Percentiles rank a stretch among this genome's conserved stretches.
phyloP scores from a whole-genome alignment of 2,888 invertebrate species.

The Cephus runcator region DNA sequence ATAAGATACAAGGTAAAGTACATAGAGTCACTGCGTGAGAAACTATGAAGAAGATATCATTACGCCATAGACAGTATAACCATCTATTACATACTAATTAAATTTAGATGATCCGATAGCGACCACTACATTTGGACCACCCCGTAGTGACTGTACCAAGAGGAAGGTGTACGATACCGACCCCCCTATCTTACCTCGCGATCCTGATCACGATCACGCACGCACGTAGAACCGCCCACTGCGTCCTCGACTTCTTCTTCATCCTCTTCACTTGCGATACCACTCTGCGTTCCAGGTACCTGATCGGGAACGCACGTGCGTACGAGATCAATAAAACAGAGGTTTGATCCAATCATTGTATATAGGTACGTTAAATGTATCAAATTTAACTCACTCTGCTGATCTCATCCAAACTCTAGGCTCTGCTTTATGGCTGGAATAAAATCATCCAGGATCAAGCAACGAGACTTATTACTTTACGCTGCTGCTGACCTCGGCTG shows the following conservation, averaged over 20 bases:
- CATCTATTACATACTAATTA: slow-evolving; percentile 8
- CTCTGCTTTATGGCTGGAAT: not conserved
- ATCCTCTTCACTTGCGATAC: slow-evolving; percentile 21
- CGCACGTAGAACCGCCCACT: slow-evolving; percentile 58
- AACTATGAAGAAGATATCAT: not conserved
- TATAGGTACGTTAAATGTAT: not conserved
- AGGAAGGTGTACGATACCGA: slow-evolving; percentile 47
- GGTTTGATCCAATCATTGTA: not conserved
- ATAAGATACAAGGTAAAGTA: not conserved
- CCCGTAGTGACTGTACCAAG: slow-evolving; percentile 38
- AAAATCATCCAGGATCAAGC: not conserved
- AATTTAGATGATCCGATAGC: slow-evolving; percentile 19
- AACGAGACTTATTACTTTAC: slow-evolving; percentile 2
- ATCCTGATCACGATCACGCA: slow-evolving; percentile 60
- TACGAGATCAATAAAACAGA: slow-evolving; percentile 20
- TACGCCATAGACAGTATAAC: not conserved
- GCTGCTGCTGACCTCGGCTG: slow-evolving; percentile 44
- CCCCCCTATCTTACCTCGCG: slow-evolving; percentile 52
- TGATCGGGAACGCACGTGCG: slow-evolving; percentile 46
- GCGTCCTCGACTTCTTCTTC: slow-evolving; percentile 39
- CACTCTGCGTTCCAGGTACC: slow-evolving; percentile 29
- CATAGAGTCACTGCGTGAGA: not conserved
- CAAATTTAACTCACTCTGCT: not conserved
- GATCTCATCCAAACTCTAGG: not conserved
- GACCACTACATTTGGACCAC: slow-evolving; percentile 46